Evolutionary conservation across 2,113 vertebrate species (phyloP).

Genomic region (Hippoglossus stenolepis): DNA sequence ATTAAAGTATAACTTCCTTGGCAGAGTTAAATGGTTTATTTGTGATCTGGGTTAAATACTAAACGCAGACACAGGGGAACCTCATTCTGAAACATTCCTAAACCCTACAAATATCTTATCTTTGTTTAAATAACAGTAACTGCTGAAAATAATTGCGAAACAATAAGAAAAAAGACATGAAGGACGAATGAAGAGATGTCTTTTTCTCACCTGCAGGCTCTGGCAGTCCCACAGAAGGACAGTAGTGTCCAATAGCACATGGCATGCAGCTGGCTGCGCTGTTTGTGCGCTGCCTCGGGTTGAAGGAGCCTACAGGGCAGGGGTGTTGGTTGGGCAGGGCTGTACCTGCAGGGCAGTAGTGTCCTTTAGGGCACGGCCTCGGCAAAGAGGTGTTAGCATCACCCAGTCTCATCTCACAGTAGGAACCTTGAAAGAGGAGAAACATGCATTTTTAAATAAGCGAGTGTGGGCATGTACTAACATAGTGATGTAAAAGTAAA

Average conservation of each 20-base stretch:
- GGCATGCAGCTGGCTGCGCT: slow-evolving; percentile 80
- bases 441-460: slow-evolving; percentile 3
- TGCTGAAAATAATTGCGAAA: not conserved
- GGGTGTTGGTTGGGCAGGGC: slow-evolving; percentile 81
- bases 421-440: slow-evolving; percentile 83
- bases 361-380: slow-evolving; percentile 86
- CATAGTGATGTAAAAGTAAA: not conserved
- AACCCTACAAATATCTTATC: not conserved
- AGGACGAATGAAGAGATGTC: not conserved
- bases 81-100: no score
- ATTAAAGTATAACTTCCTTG: no score
- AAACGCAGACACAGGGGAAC: no score
- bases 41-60: no score
- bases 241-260: slow-evolving; percentile 89
- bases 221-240: slow-evolving; percentile 82
- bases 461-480: not conserved
- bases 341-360: slow-evolving; percentile 90
- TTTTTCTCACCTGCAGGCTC: slow-evolving; percentile 85
- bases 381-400: slow-evolving; percentile 78
- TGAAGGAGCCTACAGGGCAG: slow-evolving; percentile 89
- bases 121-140: not conserved
- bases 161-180: not conserved
- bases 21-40: no score
- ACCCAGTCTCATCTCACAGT: slow-evolving; percentile 84
- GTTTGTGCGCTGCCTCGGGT: slow-evolving; percentile 73